Evolutionary conservation across 2,888 invertebrate genomes (phyloP).

Genomic region (Nymphalis polychloros): DNA sequence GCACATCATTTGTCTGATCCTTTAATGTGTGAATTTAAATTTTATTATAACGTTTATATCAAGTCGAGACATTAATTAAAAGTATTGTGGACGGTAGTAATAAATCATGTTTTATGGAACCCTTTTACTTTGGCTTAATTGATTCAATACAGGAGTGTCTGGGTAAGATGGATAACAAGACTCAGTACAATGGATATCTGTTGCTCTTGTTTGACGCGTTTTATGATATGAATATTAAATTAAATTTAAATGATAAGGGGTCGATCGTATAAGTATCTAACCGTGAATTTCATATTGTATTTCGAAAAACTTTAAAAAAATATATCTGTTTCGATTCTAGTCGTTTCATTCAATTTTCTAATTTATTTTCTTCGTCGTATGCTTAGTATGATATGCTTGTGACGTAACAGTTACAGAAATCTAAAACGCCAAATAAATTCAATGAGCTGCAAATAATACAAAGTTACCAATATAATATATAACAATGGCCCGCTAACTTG

Average conservation of each 20-base stretch:
- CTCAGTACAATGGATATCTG: conserved; percentile 41
- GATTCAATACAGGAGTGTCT: conserved; percentile 63
- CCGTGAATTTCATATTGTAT: too few relatives aligned
- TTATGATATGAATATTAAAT: conserved; percentile 32
- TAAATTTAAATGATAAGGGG: conserved; percentile 23
- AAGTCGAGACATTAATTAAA: conserved; percentile 69
- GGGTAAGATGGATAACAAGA: conserved; percentile 68
- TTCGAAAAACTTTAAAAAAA: too few relatives aligned
- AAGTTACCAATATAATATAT: too few relatives aligned
- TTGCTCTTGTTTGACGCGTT: conserved; percentile 36
- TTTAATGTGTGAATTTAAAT: background rate
- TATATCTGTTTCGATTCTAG: too few relatives aligned
- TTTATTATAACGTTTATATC: conserved; percentile 13
- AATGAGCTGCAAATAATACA: too few relatives aligned
- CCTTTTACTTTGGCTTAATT: conserved; percentile 67
- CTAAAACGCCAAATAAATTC: too few relatives aligned
- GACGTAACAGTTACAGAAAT: too few relatives aligned
- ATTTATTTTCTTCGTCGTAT: too few relatives aligned
- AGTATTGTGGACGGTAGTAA: conserved; percentile 62
- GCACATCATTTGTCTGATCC: background rate
- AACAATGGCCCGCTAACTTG: too few relatives aligned
- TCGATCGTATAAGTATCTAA: background rate
- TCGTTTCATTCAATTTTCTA: too few relatives aligned
- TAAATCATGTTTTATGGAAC: conserved; percentile 74
- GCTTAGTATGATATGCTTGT: too few relatives aligned